Evolutionary conservation across 2,888 invertebrate genomes (phyloP), one percentile per base, ranked within the genome.

Genomic region (Nomada flava): DNA sequence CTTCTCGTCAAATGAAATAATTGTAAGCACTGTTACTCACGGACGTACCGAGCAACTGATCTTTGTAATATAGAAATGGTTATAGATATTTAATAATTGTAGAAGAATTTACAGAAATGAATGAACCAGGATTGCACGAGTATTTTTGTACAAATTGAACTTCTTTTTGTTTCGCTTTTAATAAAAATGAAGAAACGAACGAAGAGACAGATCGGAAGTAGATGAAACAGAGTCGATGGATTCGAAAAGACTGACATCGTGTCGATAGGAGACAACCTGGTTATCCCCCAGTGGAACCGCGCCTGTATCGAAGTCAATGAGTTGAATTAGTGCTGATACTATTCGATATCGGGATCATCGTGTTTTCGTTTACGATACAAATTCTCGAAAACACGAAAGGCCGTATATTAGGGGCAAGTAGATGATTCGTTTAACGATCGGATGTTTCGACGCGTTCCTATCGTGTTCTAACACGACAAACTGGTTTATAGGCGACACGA

Each of bases 201-300:
- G 18, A 13, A 42, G 11, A n/a, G 10, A 44, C 2, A n/a, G 3
- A 55, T 65, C 3, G 15, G 3, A 42, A 5, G 18, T 42, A 42
- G n/a, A 7, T 23, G 29, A 55, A 62, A 47, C 44, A 26, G 62
- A 69, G 86, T 60, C 79, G 82, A 79, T 82, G 85, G 82, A 73
- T 79, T 50, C 47, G 57, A 71, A 60, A 52, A 68, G 84, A 89
- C 88, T 87, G 83, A 64, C 85, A 84, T 84, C 47, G 70, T 62
- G 65, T 70, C 73, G 60, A 73, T 67, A 36, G 67, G 10, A 60
- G 62, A 62, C 57, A 72, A 75, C 63, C 29, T 67, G 72, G 75
- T 75, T 77, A 86, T 82, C 88, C 87, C 85, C 84, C 82, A 78
- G 76, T 75, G 52, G 59, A 82, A 86, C 89, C 90, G 83, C 89